phyloP scores from a whole-genome alignment of 2,113 vertebrate genomes.

The Variabilichromis moorii region DNA sequence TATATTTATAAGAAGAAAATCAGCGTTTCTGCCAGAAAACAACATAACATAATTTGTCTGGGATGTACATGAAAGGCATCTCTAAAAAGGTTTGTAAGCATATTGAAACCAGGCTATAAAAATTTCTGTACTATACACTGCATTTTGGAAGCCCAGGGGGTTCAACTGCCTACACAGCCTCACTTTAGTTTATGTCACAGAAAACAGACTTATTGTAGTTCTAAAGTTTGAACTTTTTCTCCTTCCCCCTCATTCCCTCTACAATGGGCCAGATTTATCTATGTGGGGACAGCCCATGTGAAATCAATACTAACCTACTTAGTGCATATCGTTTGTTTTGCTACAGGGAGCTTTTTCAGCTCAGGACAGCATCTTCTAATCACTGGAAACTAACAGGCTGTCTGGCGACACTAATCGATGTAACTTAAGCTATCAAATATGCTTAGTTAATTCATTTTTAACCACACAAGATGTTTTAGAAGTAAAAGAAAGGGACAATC shows the following conservation, averaged over 20 bases:
- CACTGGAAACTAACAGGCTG: neutral
- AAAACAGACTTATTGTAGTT: neutral
- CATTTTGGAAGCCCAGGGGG: neutral
- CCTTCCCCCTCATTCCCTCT: neutral
- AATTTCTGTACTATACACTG: neutral
- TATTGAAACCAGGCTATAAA: neutral
- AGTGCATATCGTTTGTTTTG: neutral
- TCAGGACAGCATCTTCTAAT: neutral
- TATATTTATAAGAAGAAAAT: slow-evolving; percentile 24
- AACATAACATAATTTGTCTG: neutral
- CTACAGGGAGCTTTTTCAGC: neutral
- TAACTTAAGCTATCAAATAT: neutral
- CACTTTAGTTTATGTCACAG: neutral
- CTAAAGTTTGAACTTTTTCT: neutral
- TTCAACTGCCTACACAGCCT: neutral
- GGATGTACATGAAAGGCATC: neutral
- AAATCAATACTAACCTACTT: slow-evolving; percentile 5
- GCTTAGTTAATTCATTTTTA: neutral
- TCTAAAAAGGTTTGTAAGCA: neutral
- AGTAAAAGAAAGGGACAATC: neutral
- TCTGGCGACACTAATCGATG: neutral
- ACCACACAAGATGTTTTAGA: neutral
- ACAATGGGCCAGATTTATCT: neutral
- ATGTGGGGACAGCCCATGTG: neutral
- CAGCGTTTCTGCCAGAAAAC: neutral